phyloP scores from a whole-genome alignment of 2,113 vertebrate genomes.

The Serilophus lunatus region DNA sequence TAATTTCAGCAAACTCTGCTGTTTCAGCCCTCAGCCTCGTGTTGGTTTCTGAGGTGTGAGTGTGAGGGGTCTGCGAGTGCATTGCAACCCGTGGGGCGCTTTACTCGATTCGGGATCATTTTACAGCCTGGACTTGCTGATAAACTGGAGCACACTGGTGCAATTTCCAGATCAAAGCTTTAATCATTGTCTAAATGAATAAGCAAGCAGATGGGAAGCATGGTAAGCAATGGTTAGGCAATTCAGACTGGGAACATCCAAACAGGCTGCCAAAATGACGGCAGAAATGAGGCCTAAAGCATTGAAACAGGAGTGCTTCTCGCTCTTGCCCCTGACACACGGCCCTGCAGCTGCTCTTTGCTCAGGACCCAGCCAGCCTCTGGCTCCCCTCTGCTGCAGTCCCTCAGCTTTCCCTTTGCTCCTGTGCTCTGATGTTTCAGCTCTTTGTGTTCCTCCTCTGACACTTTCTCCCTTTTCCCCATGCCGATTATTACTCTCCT shows the following conservation, averaged over 20 bases:
- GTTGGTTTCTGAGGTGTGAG: not conserved
- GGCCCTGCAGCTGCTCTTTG: not conserved
- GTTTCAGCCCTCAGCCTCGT: not conserved
- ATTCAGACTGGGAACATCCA: not conserved
- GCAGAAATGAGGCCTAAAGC: fast-evolving
- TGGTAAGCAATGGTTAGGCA: not conserved
- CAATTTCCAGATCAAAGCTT: not conserved
- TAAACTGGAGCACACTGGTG: not conserved
- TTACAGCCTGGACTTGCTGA: not conserved
- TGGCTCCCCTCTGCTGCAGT: not conserved
- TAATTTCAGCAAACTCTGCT: not conserved
- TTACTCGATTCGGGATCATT: fast-evolving
- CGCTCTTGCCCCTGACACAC: fast-evolving
- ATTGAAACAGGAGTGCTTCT: fast-evolving
- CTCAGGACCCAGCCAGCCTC: not conserved
- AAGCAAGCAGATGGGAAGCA: not conserved
- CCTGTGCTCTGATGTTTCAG: not conserved
- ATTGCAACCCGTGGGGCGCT: fast-evolving
- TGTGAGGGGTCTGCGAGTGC: not conserved
- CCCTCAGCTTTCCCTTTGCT: not conserved
- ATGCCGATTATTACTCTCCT: not conserved
- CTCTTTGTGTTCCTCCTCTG: not conserved
- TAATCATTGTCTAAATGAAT: not conserved
- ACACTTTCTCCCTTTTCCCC: not conserved
- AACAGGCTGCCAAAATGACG: fast-evolving